Evolutionary conservation across 1,140 invertebrate genomes (phyloP).

Genomic region (Leptopilina clavipes): DNA sequence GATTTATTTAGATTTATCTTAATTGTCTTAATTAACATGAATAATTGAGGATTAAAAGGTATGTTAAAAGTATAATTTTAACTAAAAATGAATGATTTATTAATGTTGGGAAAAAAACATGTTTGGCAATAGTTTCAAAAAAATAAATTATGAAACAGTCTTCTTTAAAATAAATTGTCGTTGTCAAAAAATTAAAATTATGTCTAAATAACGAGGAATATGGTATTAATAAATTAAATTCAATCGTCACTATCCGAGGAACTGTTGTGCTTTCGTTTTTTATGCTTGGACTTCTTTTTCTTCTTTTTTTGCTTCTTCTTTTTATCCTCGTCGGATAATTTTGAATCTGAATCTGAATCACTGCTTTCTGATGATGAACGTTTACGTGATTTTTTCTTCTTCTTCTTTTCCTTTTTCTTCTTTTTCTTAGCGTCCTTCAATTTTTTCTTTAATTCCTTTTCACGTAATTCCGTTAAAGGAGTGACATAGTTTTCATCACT

Average conservation of each 20-base stretch:
- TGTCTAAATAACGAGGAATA: too few species aligned
- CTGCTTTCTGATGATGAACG: constrained; percentile 58
- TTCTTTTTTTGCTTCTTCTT: constrained; percentile 60
- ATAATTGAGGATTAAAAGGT: background rate
- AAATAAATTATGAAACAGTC: background rate
- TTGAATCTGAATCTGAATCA: constrained; percentile 47
- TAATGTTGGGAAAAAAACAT: background rate
- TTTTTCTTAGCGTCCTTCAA: constrained; percentile 75
- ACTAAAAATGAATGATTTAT: background rate
- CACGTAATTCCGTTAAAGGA: constrained; percentile 85
- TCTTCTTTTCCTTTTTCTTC: constrained; percentile 73
- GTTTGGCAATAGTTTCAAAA: background rate
- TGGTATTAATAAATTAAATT: constrained; percentile 22
- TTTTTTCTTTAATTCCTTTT: constrained; percentile 84
- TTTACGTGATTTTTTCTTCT: constrained; percentile 69
- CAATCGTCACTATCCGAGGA: constrained; percentile 58
- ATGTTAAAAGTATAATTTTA: background rate
- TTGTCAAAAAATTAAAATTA: background rate
- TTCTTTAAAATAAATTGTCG: background rate
- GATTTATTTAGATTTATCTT: too few species aligned
- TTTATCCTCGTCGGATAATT: constrained; percentile 49
- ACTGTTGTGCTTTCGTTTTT: constrained; percentile 66
- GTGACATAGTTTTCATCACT: constrained; percentile 91
- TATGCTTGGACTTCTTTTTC: constrained; percentile 68
- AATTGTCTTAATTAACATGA: too few species aligned